Base-by-base conservation (phyloP, 2,113 vertebrate species). In the Lophochroa leadbeateri region DNA sequence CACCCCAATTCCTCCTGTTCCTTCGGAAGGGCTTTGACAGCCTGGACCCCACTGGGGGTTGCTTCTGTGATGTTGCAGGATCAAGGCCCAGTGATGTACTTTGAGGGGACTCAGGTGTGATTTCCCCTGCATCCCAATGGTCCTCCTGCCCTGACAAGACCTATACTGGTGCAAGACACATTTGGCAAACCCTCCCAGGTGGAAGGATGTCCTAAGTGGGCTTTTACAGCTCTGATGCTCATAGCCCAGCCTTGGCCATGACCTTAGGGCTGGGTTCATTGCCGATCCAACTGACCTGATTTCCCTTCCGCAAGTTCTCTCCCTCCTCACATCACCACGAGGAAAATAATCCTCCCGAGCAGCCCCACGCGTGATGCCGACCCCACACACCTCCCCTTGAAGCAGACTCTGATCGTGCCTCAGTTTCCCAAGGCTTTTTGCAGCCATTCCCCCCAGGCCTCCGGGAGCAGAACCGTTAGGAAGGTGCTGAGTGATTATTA, bases 401-500 rank as follows among this genome's bases (percentile, higher is more conserved):
- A 41, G 57, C 41, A 46, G 27, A 7, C 8, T 46, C 61, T 49
- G 63, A 25, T 80, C 0, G 1, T 93, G 94, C 95, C 96, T 97
- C 95, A 96, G 95, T 96, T 97, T 96, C 96, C 96, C 86, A 27
- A 49, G 49, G 58, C 27, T 29, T 74, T 78, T 76, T 72, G 71
- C 79, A 80, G 71, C 44, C 2, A 0, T 78, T 61, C 29, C 52
- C 64, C 74, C 1, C 9, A 80, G 94, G 92, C 95, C 82, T 86
- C 74, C 52, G 10, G 77, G n/a, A 90, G 82, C 81, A 84, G 79
- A 77, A 86, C 70, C 84, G 92, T 91, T 71, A 44, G 92, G 91
- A 82, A 93, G 94, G 95, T 96, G 95, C 94, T 92, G 92, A 96
- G 96, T 96, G 95, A 96, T 95, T 89, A 95, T 96, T 96, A 86